Conservation (phyloP, 2,113 vertebrate species). For the Phrynosoma blainvillii region DNA sequence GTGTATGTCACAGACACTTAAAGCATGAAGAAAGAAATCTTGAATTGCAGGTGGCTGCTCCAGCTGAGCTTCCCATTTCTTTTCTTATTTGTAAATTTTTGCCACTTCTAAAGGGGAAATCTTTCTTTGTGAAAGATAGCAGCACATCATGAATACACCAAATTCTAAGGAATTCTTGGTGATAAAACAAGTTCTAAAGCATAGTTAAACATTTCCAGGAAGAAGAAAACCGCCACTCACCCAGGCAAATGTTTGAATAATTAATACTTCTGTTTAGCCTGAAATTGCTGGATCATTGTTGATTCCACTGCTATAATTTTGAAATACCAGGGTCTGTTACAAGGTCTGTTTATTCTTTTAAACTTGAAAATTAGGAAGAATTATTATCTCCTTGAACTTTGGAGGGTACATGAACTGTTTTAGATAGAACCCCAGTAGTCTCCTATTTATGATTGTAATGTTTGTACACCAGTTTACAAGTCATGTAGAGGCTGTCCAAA, state of each 20-base stretch:
- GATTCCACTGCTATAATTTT: background rate
- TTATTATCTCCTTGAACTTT: background rate
- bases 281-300: background rate
- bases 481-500: background rate
- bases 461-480: background rate
- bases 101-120: background rate
- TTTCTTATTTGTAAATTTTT: background rate
- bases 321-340: background rate
- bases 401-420: background rate
- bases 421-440: background rate
- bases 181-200: background rate
- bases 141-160: background rate
- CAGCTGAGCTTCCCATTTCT: background rate
- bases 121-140: background rate
- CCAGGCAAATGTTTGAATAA: background rate
- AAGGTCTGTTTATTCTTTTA: background rate
- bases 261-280: background rate
- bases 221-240: background rate
- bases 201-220: conserved; percentile 4
- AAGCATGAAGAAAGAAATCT: background rate
- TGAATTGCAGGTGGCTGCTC: background rate
- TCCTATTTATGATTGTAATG: background rate
- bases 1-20: background rate
- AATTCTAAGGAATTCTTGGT: background rate
- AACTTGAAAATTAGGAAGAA: background rate